Evolutionary conservation across 2,888 invertebrate species (phyloP).

Genomic region (Tenthredo amoena): DNA sequence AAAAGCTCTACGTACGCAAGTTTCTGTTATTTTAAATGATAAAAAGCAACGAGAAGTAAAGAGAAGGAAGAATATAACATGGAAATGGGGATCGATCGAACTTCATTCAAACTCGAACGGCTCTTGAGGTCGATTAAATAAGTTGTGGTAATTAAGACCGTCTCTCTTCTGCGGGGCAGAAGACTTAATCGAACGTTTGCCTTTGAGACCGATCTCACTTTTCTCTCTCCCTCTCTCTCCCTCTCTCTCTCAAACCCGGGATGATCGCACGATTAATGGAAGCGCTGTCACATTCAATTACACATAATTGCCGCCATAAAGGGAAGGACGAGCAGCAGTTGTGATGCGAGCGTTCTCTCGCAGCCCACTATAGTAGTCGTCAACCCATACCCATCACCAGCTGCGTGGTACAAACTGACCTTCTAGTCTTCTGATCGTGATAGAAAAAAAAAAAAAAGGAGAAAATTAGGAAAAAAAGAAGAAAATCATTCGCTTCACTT

Average conservation of each 20-base stretch:
- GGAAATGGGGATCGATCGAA: background rate
- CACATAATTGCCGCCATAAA: conserved; percentile 48
- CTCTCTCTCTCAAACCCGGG: background rate
- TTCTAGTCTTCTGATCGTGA: background rate
- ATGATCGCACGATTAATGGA: conserved; percentile 49
- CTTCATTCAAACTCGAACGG: background rate
- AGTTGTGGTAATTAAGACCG: conserved; percentile 8
- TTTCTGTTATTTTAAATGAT: background rate
- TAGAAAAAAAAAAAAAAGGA: background rate
- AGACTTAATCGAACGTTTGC: conserved; percentile 17
- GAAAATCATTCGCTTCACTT: background rate
- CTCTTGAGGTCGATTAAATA: conserved; percentile 3
- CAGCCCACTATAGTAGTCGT: background rate
- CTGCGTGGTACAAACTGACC: background rate
- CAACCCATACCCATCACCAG: background rate
- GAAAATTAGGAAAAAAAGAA: background rate
- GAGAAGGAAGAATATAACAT: background rate
- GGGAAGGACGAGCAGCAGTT: conserved; percentile 46
- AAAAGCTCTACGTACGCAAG: no score
- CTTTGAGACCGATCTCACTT: conserved; percentile 19
- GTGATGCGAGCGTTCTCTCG: conserved; percentile 1
- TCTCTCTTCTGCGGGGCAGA: background rate
- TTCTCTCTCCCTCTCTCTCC: background rate
- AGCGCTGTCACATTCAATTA: conserved; percentile 53
- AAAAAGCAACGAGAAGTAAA: background rate